These are phyloP conservation scores for Pomacea canaliculata DNA, from an alignment of 2,888 invertebrate genomes.

Conservation along the genomic window DNA sequence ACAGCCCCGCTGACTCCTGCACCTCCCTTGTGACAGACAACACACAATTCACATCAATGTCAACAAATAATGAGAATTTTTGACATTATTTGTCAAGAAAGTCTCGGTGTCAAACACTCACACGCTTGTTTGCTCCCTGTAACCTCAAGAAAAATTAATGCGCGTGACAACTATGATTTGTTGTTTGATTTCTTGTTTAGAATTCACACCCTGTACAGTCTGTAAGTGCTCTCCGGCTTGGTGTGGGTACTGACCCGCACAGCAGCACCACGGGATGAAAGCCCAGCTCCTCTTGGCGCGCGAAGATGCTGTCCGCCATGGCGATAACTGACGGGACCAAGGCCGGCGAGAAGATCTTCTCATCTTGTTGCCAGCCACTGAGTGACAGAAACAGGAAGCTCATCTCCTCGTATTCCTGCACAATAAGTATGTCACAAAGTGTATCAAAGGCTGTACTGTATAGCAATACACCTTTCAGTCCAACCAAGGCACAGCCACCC, in stretches of 20 bases:
- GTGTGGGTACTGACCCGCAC: conserved; percentile 8
- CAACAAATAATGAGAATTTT: no score
- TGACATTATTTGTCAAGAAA: no score
- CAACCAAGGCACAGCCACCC: neutral
- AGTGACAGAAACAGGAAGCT: conserved; percentile 6
- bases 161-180: no score
- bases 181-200: no score
- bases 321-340: conserved; percentile 4
- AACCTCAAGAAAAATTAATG: no score
- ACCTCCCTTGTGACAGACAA: neutral
- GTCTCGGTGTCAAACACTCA: no score
- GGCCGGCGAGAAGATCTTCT: neutral
- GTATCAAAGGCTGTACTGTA: neutral
- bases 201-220: no score
- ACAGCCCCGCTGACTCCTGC: conserved; percentile 22
- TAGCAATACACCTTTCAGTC: neutral
- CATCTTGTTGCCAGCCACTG: conserved; percentile 11
- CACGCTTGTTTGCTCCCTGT: no score
- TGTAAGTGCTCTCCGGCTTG: no score
- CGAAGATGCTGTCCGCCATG: conserved; percentile 13
- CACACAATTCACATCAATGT: no score
- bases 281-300: conserved; percentile 16
- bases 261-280: conserved; percentile 19
- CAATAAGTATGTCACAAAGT: neutral
- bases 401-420: conserved; percentile 19